phyloP scores from a whole-genome alignment of 2,113 vertebrate species.

The Brachypodius melanocephalos region DNA sequence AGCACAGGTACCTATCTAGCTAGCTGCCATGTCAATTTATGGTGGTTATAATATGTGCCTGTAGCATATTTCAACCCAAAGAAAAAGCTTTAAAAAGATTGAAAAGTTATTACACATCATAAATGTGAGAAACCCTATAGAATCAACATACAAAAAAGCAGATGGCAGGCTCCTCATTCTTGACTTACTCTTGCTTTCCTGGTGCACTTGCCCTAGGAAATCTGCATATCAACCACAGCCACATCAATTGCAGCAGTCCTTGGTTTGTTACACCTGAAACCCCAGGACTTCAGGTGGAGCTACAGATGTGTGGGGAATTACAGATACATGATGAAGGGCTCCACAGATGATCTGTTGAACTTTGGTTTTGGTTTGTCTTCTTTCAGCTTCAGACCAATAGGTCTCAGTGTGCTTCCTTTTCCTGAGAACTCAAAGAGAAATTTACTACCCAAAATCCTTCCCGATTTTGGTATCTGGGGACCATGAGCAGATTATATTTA shows the following conservation, averaged over 20 bases:
- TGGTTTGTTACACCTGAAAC: neutral
- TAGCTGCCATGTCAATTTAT: neutral
- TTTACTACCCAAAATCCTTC: neutral
- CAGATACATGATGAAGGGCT: neutral
- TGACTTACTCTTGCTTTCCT: neutral
- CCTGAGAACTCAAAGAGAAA: neutral
- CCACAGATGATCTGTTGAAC: neutral
- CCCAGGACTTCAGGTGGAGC: neutral
- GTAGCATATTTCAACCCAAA: neutral
- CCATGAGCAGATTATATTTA: neutral
- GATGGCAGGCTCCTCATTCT: neutral
- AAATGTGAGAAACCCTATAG: neutral
- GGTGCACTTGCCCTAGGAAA: neutral
- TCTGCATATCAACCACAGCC: neutral
- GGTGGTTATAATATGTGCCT: neutral
- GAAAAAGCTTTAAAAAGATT: neutral
- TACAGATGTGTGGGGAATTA: neutral
- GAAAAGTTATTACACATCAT: neutral
- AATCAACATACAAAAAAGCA: neutral
- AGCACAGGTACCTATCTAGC: neutral
- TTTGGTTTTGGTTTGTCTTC: neutral
- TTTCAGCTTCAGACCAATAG: neutral
- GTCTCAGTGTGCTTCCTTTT: neutral
- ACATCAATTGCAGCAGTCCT: neutral
- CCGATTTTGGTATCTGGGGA: neutral